phyloP scores from a whole-genome alignment of 2,888 invertebrate genomes.

The Oscheius sp. region DNA sequence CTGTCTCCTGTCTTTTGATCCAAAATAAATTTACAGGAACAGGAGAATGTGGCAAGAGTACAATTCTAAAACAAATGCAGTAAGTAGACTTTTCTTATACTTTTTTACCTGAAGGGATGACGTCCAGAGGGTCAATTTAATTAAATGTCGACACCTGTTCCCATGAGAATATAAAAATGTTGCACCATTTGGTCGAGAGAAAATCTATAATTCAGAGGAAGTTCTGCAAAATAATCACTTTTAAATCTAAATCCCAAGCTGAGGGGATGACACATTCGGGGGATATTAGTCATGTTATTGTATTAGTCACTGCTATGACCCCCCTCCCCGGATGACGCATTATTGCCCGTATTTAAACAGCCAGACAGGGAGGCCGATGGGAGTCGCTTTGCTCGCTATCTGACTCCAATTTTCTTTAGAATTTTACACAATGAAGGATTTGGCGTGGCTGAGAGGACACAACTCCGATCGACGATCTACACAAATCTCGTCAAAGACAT shows the following conservation, averaged over 20 bases:
- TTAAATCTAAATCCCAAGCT: too few relatives aligned
- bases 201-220: neutral
- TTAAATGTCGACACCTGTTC: neutral
- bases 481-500: slow-evolving; percentile 28
- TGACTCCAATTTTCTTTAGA: too few relatives aligned
- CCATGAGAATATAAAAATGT: neutral
- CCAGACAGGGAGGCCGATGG: too few relatives aligned
- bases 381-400: too few relatives aligned
- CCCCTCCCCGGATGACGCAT: too few relatives aligned
- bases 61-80: slow-evolving; percentile 61
- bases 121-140: neutral
- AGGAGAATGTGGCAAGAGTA: slow-evolving; percentile 60
- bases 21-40: slow-evolving; percentile 40
- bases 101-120: slow-evolving; percentile 23
- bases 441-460: neutral
- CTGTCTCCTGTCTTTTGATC: neutral
- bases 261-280: too few relatives aligned
- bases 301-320: too few relatives aligned
- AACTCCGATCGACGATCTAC: slow-evolving; percentile 28
- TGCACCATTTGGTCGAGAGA: neutral
- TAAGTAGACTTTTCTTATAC: slow-evolving; percentile 34
- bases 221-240: neutral
- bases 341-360: too few relatives aligned
- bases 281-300: too few relatives aligned
- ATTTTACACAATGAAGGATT: slow-evolving; percentile 34